Percentiles rank a stretch among this genome's conserved stretches.
phyloP scores from a whole-genome alignment of 1,140 invertebrate genomes.

The Vanessa atalanta region DNA sequence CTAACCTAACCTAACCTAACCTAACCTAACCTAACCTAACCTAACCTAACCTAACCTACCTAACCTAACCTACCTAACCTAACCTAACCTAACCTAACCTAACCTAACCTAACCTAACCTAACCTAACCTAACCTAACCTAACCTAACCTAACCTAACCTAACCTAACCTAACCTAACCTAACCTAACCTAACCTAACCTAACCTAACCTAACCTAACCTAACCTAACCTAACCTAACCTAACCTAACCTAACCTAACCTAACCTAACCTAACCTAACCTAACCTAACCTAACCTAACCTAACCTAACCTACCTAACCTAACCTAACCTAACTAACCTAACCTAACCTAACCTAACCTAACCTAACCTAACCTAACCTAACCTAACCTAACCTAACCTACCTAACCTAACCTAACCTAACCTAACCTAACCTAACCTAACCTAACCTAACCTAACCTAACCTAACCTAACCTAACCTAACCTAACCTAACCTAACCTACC shows the following conservation, averaged over 20 bases:
- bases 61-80: too few species aligned
- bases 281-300: conserved; percentile 21
- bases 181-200: conserved; percentile 41
- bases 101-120: too few species aligned
- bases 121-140: conserved; percentile 11
- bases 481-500: conserved; percentile 4
- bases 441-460: conserved; percentile 21
- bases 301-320: too few species aligned
- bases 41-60: too few species aligned
- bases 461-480: conserved; percentile 20
- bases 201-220: conserved; percentile 21
- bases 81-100: too few species aligned
- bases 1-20: conserved; percentile 25
- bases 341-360: conserved; percentile 21
- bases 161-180: conserved; percentile 21
- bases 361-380: conserved; percentile 21
- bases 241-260: conserved; percentile 24
- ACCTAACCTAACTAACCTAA: conserved; percentile 21
- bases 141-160: conserved; percentile 21
- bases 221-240: conserved; percentile 28
- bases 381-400: too few species aligned
- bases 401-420: conserved; percentile 18
- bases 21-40: conserved; percentile 15
- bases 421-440: conserved; percentile 21
- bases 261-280: conserved; percentile 21